Evolutionary conservation across 2,888 invertebrate genomes (phyloP).

Genomic region (Cordylochernes scorpioides): DNA sequence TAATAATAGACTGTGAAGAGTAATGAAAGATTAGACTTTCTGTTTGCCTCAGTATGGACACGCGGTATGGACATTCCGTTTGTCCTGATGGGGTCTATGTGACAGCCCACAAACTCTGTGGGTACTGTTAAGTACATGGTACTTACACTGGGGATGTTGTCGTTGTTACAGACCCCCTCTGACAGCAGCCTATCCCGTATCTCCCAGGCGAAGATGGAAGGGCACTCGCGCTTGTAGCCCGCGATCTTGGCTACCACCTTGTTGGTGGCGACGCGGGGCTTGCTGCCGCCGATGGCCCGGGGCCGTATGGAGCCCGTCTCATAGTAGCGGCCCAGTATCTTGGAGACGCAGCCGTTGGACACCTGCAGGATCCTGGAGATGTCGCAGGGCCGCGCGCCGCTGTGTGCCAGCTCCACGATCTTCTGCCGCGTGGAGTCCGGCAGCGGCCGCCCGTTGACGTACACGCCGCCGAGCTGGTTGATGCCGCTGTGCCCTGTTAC

Average conservation of each 20-base stretch:
- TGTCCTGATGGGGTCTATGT: no score
- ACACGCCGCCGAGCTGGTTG: slow-evolving; percentile 93
- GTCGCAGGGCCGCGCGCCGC: slow-evolving; percentile 86
- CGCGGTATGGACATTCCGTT: no score
- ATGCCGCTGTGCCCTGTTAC: slow-evolving; percentile 87
- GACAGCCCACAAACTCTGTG: no score
- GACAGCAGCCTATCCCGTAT: slow-evolving; percentile 74
- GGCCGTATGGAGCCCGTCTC: slow-evolving; percentile 93
- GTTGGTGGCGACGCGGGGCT: slow-evolving; percentile 76
- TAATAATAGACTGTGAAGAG: no score
- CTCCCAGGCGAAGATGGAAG: slow-evolving; percentile 96
- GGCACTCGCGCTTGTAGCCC: slow-evolving; percentile 85
- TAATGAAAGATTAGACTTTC: no score
- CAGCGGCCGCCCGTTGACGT: slow-evolving; percentile 81
- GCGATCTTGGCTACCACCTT: slow-evolving; percentile 84
- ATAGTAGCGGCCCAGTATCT: slow-evolving; percentile 88
- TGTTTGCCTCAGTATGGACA: no score
- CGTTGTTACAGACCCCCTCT: slow-evolving; percentile 84
- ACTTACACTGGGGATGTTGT: slow-evolving; percentile 94
- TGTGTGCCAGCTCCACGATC: slow-evolving; percentile 81
- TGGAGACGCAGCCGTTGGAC: slow-evolving; percentile 86
- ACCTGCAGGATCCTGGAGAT: slow-evolving; percentile 78
- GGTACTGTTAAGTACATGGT: no score
- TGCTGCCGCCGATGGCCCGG: slow-evolving; percentile 84
- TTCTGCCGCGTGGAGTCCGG: slow-evolving; percentile 88